These are phyloP conservation scores for Drosophila bocki DNA, from an alignment of 1,140 invertebrate species.

Conservation along the genomic window DNA sequence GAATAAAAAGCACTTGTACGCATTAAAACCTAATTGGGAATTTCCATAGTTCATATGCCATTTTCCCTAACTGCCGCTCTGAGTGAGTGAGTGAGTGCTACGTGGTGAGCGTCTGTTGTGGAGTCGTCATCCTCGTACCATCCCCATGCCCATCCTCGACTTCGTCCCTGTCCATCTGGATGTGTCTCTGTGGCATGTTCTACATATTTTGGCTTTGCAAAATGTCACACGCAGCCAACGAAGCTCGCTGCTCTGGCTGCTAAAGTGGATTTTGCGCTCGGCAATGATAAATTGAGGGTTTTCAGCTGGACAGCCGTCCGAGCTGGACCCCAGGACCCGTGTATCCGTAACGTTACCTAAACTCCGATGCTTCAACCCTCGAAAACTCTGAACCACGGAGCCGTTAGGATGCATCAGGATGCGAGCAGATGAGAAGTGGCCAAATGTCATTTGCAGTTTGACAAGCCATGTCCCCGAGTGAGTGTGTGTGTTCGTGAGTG, in stretches of 20 bases:
- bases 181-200: conserved; percentile 72
- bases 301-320: conserved; percentile 43
- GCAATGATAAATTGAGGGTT: conserved; percentile 80
- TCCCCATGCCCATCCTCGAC: background rate
- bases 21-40: conserved; percentile 84
- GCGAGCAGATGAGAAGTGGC: conserved; percentile 68
- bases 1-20: conserved; percentile 83
- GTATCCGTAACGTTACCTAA: conserved; percentile 61
- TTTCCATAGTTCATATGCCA: conserved; percentile 82
- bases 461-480: conserved; percentile 43
- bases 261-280: conserved; percentile 80
- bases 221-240: conserved; percentile 81
- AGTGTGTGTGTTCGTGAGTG: background rate
- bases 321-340: conserved; percentile 26
- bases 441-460: conserved; percentile 81
- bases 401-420: conserved; percentile 32
- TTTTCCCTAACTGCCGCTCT: conserved; percentile 63
- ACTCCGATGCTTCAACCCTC: conserved; percentile 41
- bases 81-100: conserved; percentile 20
- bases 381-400: background rate
- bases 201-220: conserved; percentile 82
- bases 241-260: conserved; percentile 50
- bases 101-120: conserved; percentile 23
- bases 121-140: conserved; percentile 3
- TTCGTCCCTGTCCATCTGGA: conserved; percentile 24